Conservation (phyloP, 2,888 invertebrate species). For the Sinotaia quadrata region DNA sequence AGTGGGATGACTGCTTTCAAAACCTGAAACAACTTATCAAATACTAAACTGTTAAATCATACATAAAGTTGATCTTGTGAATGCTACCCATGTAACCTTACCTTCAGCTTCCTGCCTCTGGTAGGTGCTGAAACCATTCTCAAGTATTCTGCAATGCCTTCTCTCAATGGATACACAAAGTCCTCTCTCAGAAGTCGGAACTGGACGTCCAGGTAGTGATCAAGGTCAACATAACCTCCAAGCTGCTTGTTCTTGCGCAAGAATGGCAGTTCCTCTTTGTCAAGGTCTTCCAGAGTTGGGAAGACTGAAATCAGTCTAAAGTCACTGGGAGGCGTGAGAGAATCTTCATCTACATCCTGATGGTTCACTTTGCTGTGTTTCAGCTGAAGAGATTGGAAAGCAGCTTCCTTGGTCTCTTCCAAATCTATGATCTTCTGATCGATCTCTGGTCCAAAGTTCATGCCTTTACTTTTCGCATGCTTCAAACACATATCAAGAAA, state of each 20-base stretch:
- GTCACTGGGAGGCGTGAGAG: slow-evolving; percentile 71
- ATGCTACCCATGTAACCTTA: slow-evolving; percentile 75
- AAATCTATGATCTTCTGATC: slow-evolving; percentile 4
- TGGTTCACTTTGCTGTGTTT: neutral
- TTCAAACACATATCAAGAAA: slow-evolving; percentile 15
- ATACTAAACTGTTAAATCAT: neutral
- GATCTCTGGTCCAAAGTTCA: neutral
- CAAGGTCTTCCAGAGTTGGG: slow-evolving; percentile 66
- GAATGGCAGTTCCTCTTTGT: slow-evolving; percentile 70
- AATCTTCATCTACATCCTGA: slow-evolving; percentile 13
- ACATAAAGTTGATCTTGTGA: neutral
- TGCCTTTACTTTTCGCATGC: neutral
- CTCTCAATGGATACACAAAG: slow-evolving; percentile 82
- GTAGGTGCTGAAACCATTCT: slow-evolving; percentile 17
- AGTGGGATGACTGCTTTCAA: too few relatives aligned
- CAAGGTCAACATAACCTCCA: slow-evolving; percentile 78
- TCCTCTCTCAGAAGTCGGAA: slow-evolving; percentile 86
- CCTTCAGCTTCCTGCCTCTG: slow-evolving; percentile 26
- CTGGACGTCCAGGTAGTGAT: slow-evolving; percentile 84
- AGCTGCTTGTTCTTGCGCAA: slow-evolving; percentile 77
- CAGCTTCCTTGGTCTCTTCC: slow-evolving; percentile 9
- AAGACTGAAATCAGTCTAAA: slow-evolving; percentile 69
- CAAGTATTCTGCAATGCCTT: slow-evolving; percentile 77
- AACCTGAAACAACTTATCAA: neutral
- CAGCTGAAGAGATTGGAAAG: neutral